phyloP scores from a whole-genome alignment of 53 echinoderm and acorn worm genomes.

The Astropecten irregularis region DNA sequence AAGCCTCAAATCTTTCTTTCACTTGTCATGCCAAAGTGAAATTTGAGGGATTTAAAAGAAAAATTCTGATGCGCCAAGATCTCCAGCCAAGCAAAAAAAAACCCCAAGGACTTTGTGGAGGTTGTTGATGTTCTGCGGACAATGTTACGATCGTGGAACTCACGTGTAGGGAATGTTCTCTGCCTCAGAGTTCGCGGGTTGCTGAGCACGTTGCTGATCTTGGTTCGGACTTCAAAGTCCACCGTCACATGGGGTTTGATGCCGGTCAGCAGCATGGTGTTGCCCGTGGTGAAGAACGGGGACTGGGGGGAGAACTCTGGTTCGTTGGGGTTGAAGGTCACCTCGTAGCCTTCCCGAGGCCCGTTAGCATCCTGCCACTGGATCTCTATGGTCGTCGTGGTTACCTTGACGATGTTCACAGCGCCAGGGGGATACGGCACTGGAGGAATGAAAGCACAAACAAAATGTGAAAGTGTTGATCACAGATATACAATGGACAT shows the following conservation, averaged over 20 bases:
- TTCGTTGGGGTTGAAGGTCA: constrained; percentile 59
- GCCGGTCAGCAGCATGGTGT: constrained; percentile 44
- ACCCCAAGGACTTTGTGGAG: too few species aligned
- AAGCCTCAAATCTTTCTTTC: too few species aligned
- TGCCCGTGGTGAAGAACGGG: constrained; percentile 47
- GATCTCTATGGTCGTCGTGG: constrained; percentile 52
- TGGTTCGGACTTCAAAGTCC: constrained; percentile 62
- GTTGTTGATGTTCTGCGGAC: too few species aligned
- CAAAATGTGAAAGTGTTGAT: background rate
- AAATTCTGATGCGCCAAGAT: too few species aligned
- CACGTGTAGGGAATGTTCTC: constrained; percentile 68
- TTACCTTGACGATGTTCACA: constrained; percentile 20
- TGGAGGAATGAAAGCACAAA: background rate
- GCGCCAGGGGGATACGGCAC: constrained; percentile 47
- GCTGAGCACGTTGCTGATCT: constrained; percentile 44
- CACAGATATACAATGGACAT: too few species aligned
- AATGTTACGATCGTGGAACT: too few species aligned
- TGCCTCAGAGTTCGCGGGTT: constrained; percentile 47
- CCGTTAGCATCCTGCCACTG: constrained; percentile 45
- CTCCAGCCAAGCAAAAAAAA: too few species aligned
- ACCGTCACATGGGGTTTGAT: constrained; percentile 69
- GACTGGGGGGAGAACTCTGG: constrained; percentile 35
- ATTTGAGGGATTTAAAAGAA: too few species aligned
- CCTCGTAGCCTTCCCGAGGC: constrained; percentile 53
- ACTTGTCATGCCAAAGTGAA: too few species aligned